Evolutionary conservation across 2,113 vertebrate genomes (phyloP).

Genomic region (Lepus europaeus): DNA sequence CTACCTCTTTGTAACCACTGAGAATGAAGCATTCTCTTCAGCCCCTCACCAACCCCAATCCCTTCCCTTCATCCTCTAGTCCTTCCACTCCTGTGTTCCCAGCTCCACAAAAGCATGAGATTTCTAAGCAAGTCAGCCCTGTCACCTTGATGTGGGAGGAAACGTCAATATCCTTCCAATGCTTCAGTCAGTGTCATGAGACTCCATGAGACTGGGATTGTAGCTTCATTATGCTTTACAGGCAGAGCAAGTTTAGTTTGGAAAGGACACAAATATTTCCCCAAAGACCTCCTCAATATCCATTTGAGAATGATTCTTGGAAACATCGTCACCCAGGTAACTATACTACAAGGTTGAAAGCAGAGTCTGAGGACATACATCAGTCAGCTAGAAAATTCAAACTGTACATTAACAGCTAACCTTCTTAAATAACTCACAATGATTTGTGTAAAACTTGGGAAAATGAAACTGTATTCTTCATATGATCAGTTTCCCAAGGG

Average conservation of each 20-base stretch:
- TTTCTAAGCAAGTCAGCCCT: neutral
- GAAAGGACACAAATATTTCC: slow-evolving; percentile 71
- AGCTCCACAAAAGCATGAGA: slow-evolving; percentile 21
- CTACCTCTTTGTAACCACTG: neutral
- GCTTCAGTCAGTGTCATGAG: slow-evolving; percentile 60
- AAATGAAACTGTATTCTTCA: neutral
- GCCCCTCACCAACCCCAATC: neutral
- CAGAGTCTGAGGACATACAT: neutral
- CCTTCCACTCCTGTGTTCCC: neutral
- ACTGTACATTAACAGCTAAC: neutral
- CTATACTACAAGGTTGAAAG: neutral
- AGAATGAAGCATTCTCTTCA: neutral
- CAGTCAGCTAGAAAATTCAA: slow-evolving; percentile 22
- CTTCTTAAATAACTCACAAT: slow-evolving; percentile 22
- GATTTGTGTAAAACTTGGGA: neutral
- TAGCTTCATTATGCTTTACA: slow-evolving; percentile 80
- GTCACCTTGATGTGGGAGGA: neutral
- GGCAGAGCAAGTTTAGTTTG: slow-evolving; percentile 81
- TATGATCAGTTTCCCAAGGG: neutral
- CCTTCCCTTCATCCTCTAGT: neutral
- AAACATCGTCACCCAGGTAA: slow-evolving; percentile 51
- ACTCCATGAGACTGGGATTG: slow-evolving; percentile 67
- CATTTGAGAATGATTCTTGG: slow-evolving; percentile 79
- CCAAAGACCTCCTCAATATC: neutral
- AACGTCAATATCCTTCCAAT: slow-evolving; percentile 43